Percentiles rank a stretch among this genome's conserved stretches.
Evolutionary conservation across 2,113 vertebrate genomes (phyloP).

Genomic region (Phasianus colchicus): DNA sequence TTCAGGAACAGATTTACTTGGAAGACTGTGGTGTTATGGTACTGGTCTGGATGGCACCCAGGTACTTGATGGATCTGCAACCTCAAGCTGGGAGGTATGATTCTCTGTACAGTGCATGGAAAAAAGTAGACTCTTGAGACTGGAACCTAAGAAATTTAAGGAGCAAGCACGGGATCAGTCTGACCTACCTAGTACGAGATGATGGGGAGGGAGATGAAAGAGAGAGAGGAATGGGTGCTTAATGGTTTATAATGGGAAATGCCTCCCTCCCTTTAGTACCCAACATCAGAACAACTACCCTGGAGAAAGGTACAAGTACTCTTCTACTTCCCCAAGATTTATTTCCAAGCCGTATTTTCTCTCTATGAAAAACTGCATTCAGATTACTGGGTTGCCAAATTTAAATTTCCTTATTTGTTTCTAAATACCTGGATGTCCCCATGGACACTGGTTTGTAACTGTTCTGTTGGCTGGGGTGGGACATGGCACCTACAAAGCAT

Average conservation of each 20-base stretch:
- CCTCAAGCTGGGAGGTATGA: neutral
- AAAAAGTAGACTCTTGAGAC: neutral
- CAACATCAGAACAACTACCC: rapidly evolving
- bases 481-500: neutral
- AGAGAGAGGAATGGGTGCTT: neutral
- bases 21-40: neutral
- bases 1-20: neutral
- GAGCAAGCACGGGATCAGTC: neutral
- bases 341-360: neutral
- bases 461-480: neutral
- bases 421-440: neutral
- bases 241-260: neutral
- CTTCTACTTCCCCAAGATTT: neutral
- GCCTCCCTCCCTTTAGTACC: neutral
- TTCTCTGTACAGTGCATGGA: neutral
- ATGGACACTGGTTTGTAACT: neutral
- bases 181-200: neutral
- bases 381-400: neutral
- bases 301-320: neutral
- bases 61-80: neutral
- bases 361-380: neutral
- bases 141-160: neutral
- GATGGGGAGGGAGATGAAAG: neutral
- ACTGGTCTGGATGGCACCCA: neutral
- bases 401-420: neutral